Evolutionary conservation across 2,113 vertebrate species (phyloP), one percentile per base, ranked within the genome.

Genomic region (Hypanus sabinus): DNA sequence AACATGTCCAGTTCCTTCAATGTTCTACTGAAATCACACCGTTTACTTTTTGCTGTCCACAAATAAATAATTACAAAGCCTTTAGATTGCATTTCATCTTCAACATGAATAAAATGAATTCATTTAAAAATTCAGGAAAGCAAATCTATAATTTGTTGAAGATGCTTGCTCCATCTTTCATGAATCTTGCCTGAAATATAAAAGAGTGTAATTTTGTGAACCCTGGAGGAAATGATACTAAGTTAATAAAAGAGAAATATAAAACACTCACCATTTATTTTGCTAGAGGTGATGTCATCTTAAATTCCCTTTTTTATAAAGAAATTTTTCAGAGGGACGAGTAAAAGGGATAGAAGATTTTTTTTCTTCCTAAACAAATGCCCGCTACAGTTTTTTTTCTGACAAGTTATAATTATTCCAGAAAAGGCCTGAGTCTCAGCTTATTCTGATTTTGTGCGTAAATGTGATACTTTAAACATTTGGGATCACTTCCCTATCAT

Each of bases 221-320:
- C 70, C 68, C 70, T 71, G 27, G 60, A 65, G 91, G 36, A 93
- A 75, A 93, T 36, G 14, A 93, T 73, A 55, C 91, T 75, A 93
- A 73, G 68, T 73, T 93, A 73, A 73, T 93, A 73, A 73, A 93
- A 93, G 33, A 71, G 18, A 71, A 38, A 22, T 27, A 46, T 30
- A 46, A 22, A 73, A 20, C 10, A 55, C 46, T 93, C 38, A 55
- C 70, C 12, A 46, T 73, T 73, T 93, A 55, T 36, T 93, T 75
- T 22, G 68, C 38, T 46, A 27, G 91, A 93, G 70, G 70, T 46
- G 91, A 93, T 38, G 46, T 24, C n/a, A 73, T 55, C 22, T 93
- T 93, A 93, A 55, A 38, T 73, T 12, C 24, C 38, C 1, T 73
- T 14, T 55, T 92, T 75, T 75, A 73, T 93, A 30, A 10, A 68